These are phyloP conservation scores for Scleropages formosus DNA, from an alignment of 2,797 vertebrate genomes.

Conservation along the genomic window DNA sequence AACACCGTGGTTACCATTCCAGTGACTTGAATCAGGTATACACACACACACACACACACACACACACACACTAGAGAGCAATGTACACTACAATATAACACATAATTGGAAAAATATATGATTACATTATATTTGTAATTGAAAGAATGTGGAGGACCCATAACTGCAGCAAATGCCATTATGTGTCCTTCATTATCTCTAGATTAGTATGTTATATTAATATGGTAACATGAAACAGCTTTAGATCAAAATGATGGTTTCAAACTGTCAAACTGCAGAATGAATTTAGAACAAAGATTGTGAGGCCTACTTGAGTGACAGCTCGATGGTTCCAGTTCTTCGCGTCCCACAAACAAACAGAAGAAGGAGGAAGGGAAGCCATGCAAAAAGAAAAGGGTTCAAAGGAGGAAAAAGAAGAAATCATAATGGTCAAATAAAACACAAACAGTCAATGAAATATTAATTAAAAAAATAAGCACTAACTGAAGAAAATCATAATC, in stretches of 20 bases:
- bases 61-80: neutral
- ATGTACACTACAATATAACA: no score
- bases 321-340: conserved; percentile 81
- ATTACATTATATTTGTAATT: no score
- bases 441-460: conserved; percentile 49
- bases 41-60: neutral
- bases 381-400: conserved; percentile 71
- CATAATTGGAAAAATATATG: no score
- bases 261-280: no score
- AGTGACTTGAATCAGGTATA: neutral
- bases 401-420: conserved; percentile 56
- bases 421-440: conserved; percentile 48
- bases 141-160: no score
- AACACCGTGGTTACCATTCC: no score
- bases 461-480: conserved; percentile 36
- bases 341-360: conserved; percentile 72
- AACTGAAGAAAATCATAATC: conserved; percentile 32
- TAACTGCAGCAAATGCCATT: no score
- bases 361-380: conserved; percentile 55
- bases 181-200: neutral
- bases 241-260: no score
- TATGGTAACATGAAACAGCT: no score
- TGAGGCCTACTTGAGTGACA: conserved; percentile 79
- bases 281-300: conserved; percentile 47
- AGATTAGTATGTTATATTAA: neutral